These are phyloP conservation scores for Cynaeus angustus DNA, from an alignment of 2,888 invertebrate species.

Conservation along the genomic window DNA sequence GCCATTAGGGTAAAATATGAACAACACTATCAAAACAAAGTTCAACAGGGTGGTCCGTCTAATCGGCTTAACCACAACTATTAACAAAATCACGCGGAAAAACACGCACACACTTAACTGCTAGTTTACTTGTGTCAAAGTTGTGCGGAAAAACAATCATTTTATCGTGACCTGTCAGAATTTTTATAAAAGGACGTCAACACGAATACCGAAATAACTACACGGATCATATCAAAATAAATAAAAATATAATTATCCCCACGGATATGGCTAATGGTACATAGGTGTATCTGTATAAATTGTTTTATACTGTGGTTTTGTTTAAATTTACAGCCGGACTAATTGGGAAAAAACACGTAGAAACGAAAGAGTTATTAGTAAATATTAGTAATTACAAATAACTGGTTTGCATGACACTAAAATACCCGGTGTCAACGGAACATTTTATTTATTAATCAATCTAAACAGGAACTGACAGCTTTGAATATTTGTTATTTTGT, in stretches of 20 bases:
- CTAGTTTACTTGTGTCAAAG: conserved; percentile 19
- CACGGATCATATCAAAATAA: conserved; percentile 20
- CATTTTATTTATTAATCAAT: conserved; percentile 1
- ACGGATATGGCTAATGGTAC: not conserved
- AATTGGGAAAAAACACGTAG: not conserved
- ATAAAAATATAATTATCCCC: not conserved
- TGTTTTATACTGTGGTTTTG: no score
- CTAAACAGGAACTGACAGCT: not conserved
- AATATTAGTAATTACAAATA: not conserved
- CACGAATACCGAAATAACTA: conserved; percentile 29
- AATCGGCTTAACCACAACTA: conserved; percentile 44
- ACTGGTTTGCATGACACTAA: not conserved
- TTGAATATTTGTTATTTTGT: not conserved
- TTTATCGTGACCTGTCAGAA: conserved; percentile 36
- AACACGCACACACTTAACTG: conserved; percentile 28
- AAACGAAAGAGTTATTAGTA: not conserved
- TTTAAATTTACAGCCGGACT: no score
- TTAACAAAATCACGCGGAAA: conserved; percentile 43
- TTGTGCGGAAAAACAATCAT: conserved; percentile 39
- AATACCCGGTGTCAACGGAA: not conserved
- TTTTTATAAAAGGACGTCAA: conserved; percentile 39
- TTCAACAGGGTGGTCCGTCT: conserved; percentile 36
- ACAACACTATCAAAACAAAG: conserved; percentile 41
- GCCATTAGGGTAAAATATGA: conserved; percentile 36
- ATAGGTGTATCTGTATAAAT: no score